Base-by-base conservation (phyloP, 2,113 vertebrate species). In the Xenus cinereus region DNA sequence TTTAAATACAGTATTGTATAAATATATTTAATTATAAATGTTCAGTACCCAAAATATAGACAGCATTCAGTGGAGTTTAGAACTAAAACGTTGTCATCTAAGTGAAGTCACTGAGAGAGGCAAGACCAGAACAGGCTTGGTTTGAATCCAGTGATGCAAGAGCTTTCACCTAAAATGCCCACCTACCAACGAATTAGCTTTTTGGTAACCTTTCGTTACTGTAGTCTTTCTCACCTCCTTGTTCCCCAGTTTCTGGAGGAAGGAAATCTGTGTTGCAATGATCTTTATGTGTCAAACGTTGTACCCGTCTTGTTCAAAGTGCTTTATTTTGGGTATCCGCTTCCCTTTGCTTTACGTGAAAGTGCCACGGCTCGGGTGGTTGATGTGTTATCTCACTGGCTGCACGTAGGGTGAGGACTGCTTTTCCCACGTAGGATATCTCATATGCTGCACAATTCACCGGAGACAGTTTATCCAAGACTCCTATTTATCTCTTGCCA, bases 341-440 rank as follows among this genome's bases (percentile, higher is more conserved):
- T 88, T 96, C 84, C 26, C 64, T 93, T 96, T 86, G 19, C 72
- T 93, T 91, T n/a, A 68, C 54, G 12, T 67, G 24, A 17, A 84
- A 91, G 33, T 39, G 35, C 80, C 60, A 62, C 33, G 37, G 57
- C 59, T 89, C 68, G 28, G 63, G 71, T 72, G 57, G 37, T 60
- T 95, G 83, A 50, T 80, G 59, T 84, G 33, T 85, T 96, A 46
- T 54, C 86, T 95, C 53, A 46, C 30, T 67, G 80, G 22, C 41
- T 83, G 51, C 69, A 60, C 5, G 13, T n/a, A 69, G 27, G 53
- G 71, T 95, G 76, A 76, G 39, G 74, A 45, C 46, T 69, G 41
- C 60, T 91, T 93, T 79, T 84, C 69, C 87, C 75, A 14, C 17
- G 7, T 0, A 64, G 51, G 68, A 27, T 59, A 18, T 54, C 35